phyloP scores from a whole-genome alignment of 2,888 invertebrate genomes.

The Oithona nana region DNA sequence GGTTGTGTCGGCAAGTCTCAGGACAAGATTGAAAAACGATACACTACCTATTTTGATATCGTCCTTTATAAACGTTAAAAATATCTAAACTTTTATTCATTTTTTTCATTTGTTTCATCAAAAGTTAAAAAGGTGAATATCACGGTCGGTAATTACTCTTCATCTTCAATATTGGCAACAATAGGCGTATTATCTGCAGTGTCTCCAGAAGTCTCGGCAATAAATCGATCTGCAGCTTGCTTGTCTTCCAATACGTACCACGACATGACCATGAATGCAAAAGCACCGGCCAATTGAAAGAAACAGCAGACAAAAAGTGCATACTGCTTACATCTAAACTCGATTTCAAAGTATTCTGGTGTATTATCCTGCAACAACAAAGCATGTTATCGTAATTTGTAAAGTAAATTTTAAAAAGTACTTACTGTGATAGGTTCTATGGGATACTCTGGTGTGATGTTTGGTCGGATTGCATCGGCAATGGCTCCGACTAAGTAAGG shows the following conservation, averaged over 20 bases:
- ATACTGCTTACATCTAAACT: constrained; percentile 43
- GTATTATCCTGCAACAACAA: neutral
- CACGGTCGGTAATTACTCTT: no score
- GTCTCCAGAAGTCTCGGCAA: constrained; percentile 42
- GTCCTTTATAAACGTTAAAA: neutral
- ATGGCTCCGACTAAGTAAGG: constrained; percentile 91
- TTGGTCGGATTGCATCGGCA: constrained; percentile 21
- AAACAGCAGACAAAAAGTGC: constrained; percentile 78
- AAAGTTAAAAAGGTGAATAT: neutral
- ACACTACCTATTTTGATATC: neutral
- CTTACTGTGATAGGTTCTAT: neutral
- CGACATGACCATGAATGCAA: constrained; percentile 72
- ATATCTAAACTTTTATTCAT: neutral
- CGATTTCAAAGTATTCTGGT: constrained; percentile 2
- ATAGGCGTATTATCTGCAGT: neutral
- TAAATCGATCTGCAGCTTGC: constrained; percentile 40
- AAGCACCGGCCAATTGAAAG: constrained; percentile 43
- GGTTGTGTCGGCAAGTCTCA: neutral
- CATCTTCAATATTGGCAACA: neutral
- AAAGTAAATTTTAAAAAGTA: neutral
- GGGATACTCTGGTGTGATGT: neutral
- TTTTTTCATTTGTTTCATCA: neutral
- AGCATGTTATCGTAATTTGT: neutral
- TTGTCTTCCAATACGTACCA: constrained; percentile 62
- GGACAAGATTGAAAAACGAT: neutral